Conservation (phyloP, 2,888 invertebrate species). For the Brachyptera putata region DNA sequence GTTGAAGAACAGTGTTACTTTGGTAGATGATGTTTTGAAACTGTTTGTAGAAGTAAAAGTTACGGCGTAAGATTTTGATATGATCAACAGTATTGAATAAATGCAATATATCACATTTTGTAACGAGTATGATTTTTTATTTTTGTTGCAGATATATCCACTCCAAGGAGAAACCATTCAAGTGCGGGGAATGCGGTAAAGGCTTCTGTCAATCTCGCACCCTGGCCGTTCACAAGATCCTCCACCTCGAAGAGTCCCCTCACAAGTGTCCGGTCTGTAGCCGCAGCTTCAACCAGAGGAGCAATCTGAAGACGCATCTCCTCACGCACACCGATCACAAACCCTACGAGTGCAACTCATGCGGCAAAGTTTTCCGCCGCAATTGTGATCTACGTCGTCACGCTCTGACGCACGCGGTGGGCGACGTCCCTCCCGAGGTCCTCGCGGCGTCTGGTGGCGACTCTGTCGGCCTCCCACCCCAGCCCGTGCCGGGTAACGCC, state of each 20-base stretch:
- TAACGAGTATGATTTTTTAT: too few relatives aligned
- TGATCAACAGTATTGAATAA: too few relatives aligned
- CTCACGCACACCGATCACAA: constrained; percentile 88
- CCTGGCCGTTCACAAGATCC: constrained; percentile 88
- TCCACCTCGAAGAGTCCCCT: constrained; percentile 89
- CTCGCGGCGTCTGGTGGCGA: constrained; percentile 42
- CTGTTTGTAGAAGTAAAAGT: too few relatives aligned
- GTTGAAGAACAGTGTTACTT: too few relatives aligned
- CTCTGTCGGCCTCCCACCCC: constrained; percentile 23
- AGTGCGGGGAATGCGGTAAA: constrained; percentile 90
- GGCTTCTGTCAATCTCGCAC: constrained; percentile 96
- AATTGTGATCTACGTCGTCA: constrained; percentile 89
- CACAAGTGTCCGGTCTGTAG: constrained; percentile 90
- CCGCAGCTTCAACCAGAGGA: constrained; percentile 83
- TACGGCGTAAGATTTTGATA: too few relatives aligned
- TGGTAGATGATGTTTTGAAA: too few relatives aligned
- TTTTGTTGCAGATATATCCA: constrained; percentile 79
- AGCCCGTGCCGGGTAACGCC: constrained; percentile 45
- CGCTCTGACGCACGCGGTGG: constrained; percentile 84
- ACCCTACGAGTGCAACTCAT: constrained; percentile 83
- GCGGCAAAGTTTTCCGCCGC: constrained; percentile 83
- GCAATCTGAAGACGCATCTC: constrained; percentile 84
- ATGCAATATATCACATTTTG: too few relatives aligned
- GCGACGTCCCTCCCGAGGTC: constrained; percentile 77
- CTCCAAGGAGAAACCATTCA: too few relatives aligned